Base-by-base conservation (phyloP, 2,888 invertebrate genomes). In the Branchellion lobata region DNA sequence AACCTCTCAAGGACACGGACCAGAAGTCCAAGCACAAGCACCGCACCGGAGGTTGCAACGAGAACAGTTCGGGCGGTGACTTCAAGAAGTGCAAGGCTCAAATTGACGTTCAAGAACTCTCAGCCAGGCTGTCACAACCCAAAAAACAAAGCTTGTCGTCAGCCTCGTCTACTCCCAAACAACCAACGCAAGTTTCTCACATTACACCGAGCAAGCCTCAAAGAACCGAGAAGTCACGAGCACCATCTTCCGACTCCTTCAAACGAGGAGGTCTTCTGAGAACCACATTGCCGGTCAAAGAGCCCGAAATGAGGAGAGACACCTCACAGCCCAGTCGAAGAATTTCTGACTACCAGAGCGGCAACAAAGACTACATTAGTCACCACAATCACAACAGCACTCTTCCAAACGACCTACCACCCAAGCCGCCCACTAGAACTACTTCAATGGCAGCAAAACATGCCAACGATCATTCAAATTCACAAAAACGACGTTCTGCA, bases 221-320 rank as follows among this genome's bases (percentile, higher is more conserved):
- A 5, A 73, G 36, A 40, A 8, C 14, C 8, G 1, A 65, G n/a
- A 33, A 14, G 34, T 14, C 68, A 74, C 11, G 77, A 21, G 18
- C 74, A 29, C 11, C 74, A 5, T 69, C 80, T 11, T 57, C 65
- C 3, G 36, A 78, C 21, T n/a, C 78, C 1, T 83, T 83, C 68
- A 81, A 82, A n/a, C 81, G 83, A 18, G 82, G 82, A 1, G 61
- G 80, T 21, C 34, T 34, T 1, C 65, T 53, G 1, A 65, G 83
- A 24, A 75, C 81, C 33, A 83, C 83, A 3, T 81, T 83, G 81
- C 83, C 83, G 8, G 82, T 83, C 1, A 80, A 84, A 1, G 80
- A 81, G n/a, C 47, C 79, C 51, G 81, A 82, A 40, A 83, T 82
- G 72, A 76, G 75, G 11, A 73, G 71, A 24, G 82, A 82, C 1